Conservation (phyloP, 2,888 invertebrate genomes). For the Steinernema carpocapsae region DNA sequence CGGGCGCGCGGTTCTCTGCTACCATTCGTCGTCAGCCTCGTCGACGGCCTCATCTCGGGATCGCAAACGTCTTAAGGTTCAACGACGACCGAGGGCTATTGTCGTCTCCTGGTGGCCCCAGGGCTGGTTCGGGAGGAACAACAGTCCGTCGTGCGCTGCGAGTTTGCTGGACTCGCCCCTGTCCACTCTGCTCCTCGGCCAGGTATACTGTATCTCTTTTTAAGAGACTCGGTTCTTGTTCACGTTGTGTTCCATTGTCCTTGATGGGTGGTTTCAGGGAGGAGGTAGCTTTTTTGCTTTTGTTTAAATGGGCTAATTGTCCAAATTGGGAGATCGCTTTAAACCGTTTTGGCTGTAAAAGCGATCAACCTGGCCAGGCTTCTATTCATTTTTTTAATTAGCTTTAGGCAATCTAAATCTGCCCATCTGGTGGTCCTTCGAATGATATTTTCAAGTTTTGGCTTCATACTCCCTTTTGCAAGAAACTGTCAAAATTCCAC, state of each 20-base stretch:
- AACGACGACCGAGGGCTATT: conserved; percentile 27
- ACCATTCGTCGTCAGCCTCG: background rate
- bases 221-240: background rate
- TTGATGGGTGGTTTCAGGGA: no score
- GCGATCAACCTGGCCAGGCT: no score
- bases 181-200: background rate
- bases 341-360: no score
- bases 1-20: conserved; percentile 26
- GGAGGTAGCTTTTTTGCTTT: no score
- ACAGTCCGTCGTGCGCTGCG: conserved; percentile 28
- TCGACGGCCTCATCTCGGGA: conserved; percentile 31
- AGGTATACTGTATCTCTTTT: conserved; percentile 12
- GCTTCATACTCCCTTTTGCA: no score
- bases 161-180: background rate
- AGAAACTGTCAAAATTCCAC: no score
- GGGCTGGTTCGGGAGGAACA: conserved; percentile 26
- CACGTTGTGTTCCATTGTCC: background rate
- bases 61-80: conserved; percentile 31
- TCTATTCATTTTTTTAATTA: no score
- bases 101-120: conserved; percentile 28
- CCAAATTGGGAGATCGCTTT: no score
- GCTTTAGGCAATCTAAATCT: no score
- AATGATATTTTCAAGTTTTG: no score
- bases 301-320: no score
- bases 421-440: no score